Evolutionary conservation across 1,140 invertebrate genomes (phyloP).

Genomic region (Heliconius eleuchia): DNA sequence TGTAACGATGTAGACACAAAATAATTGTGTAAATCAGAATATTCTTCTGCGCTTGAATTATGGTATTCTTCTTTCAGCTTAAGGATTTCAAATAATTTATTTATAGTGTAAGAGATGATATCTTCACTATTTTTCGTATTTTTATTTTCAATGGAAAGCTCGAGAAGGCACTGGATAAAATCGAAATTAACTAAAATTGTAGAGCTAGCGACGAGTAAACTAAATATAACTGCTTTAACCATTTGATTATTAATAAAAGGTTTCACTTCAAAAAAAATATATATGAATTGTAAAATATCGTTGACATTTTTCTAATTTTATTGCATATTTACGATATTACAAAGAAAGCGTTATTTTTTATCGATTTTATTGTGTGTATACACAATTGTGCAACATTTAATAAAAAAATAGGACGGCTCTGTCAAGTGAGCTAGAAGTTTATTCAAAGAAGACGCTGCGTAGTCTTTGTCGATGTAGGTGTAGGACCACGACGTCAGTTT

Average conservation of each 20-base stretch:
- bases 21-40: slow-evolving; percentile 52
- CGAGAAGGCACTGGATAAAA: slow-evolving; percentile 18
- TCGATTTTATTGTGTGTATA: background rate
- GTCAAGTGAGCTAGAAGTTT: too few relatives aligned
- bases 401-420: too few relatives aligned
- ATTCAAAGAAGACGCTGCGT: too few relatives aligned
- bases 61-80: slow-evolving; percentile 41
- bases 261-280: background rate
- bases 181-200: slow-evolving; percentile 17
- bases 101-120: slow-evolving; percentile 42
- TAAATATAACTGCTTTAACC: background rate
- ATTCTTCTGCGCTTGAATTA: slow-evolving; percentile 46
- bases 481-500: too few relatives aligned
- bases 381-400: background rate
- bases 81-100: slow-evolving; percentile 47
- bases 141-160: slow-evolving; percentile 27
- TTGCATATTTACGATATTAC: background rate
- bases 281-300: background rate
- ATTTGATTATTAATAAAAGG: background rate
- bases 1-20: slow-evolving; percentile 49
- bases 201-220: background rate
- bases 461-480: too few relatives aligned
- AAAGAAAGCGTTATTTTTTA: background rate
- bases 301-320: background rate
- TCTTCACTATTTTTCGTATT: slow-evolving; percentile 21